Percentiles rank a stretch among this genome's conserved stretches.
phyloP scores from a whole-genome alignment of 2,888 invertebrate genomes.

The Diadromus collaris region DNA sequence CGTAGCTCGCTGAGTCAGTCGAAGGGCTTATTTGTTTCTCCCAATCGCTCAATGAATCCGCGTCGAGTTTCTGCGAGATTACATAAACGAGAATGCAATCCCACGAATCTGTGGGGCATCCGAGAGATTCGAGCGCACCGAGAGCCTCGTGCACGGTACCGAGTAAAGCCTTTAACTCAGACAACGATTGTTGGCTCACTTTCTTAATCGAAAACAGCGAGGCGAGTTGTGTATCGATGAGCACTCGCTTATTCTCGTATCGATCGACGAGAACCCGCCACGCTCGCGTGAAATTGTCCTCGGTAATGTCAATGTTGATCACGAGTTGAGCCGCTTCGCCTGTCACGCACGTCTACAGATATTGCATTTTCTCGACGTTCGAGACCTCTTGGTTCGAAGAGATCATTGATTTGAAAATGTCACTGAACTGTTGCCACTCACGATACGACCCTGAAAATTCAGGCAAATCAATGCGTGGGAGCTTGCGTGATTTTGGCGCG shows the following conservation, averaged over 20 bases:
- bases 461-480: constrained; percentile 42
- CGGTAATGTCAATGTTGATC: constrained; percentile 40
- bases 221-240: constrained; percentile 48
- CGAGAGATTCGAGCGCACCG: constrained; percentile 41
- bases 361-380: constrained; percentile 54
- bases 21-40: constrained; percentile 31
- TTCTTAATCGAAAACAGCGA: constrained; percentile 35
- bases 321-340: constrained; percentile 54
- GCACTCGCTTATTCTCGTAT: constrained; percentile 57
- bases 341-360: constrained; percentile 51
- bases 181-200: constrained; percentile 9
- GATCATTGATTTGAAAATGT: constrained; percentile 48
- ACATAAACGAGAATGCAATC: constrained; percentile 37
- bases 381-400: constrained; percentile 32
- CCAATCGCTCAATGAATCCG: constrained; percentile 37
- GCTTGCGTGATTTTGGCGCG: constrained; percentile 28
- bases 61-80: constrained; percentile 27
- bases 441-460: constrained; percentile 34
- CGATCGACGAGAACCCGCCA: constrained; percentile 52
- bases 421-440: constrained; percentile 52
- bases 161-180: constrained; percentile 38
- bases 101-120: constrained; percentile 32
- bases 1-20: constrained; percentile 23
- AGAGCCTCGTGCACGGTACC: constrained; percentile 39
- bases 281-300: constrained; percentile 49